These are phyloP conservation scores for Hyles euphorbiae DNA, from an alignment of 1,140 invertebrate genomes.

Conservation along the genomic window DNA sequence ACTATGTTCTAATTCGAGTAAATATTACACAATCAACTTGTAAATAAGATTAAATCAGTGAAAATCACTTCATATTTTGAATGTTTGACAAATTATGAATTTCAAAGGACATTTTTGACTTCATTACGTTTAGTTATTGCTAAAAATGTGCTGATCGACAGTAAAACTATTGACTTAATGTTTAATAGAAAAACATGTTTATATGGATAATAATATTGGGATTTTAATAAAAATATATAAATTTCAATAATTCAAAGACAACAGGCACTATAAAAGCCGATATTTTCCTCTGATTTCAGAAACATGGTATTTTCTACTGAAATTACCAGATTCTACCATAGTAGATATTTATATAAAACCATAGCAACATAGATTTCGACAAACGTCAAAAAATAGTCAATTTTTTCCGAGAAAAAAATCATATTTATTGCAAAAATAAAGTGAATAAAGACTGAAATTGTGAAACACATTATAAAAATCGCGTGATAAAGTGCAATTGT, in stretches of 20 bases:
- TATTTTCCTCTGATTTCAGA: neutral
- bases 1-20: constrained; percentile 38
- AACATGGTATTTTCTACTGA: neutral
- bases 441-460: constrained; percentile 1
- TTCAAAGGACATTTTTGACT: constrained; percentile 42
- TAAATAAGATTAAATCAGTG: constrained; percentile 43
- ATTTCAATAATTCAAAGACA: too few relatives aligned
- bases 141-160: too few relatives aligned
- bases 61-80: constrained; percentile 65
- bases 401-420: constrained; percentile 19
- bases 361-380: constrained; percentile 8
- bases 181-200: neutral
- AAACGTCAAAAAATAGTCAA: constrained; percentile 23
- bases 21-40: constrained; percentile 66
- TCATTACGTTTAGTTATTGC: constrained; percentile 16
- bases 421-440: constrained; percentile 11
- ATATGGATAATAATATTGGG: too few relatives aligned
- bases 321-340: neutral
- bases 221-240: too few relatives aligned
- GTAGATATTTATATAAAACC: constrained; percentile 1
- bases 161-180: neutral
- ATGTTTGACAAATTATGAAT: constrained; percentile 54
- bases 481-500: constrained; percentile 9
- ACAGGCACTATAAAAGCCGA: neutral
- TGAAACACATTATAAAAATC: constrained; percentile 5